These are phyloP conservation scores for Aspidapion aeneum DNA, from an alignment of 2,888 invertebrate genomes.

Conservation along the genomic window DNA sequence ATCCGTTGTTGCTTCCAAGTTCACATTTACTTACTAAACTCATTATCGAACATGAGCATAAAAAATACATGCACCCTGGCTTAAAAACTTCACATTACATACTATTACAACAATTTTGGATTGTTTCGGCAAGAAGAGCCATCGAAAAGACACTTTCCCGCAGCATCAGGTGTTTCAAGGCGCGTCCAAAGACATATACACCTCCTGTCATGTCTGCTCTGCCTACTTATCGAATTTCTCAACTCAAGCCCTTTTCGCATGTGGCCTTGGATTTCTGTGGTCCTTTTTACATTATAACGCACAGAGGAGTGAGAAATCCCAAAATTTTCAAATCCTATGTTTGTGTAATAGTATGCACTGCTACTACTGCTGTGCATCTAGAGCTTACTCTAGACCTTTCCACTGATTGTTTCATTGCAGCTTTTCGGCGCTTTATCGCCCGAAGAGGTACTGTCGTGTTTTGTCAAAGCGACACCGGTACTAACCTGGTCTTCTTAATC, in stretches of 20 bases:
- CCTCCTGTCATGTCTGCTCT: background rate
- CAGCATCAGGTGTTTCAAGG: constrained; percentile 1
- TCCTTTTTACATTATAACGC: background rate
- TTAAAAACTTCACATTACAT: constrained; percentile 5
- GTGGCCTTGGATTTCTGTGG: constrained; percentile 2
- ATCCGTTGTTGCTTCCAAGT: constrained; percentile 1
- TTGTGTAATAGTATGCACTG: background rate
- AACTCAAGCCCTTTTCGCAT: background rate
- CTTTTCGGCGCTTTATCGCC: constrained; percentile 8
- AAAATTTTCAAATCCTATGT: constrained; percentile 5
- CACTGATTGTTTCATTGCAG: background rate
- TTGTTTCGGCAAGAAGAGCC: background rate
- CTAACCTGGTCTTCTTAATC: constrained; percentile 4
- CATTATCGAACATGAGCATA: background rate
- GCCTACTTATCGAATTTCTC: background rate
- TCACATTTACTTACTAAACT: background rate
- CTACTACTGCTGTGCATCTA: constrained; percentile 1
- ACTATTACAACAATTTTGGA: background rate
- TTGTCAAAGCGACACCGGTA: constrained; percentile 2
- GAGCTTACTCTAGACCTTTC: background rate
- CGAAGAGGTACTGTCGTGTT: background rate
- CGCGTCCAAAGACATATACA: background rate
- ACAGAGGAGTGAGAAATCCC: background rate
- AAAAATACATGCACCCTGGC: background rate
- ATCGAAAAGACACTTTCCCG: background rate